Evolutionary conservation across 2,888 invertebrate genomes (phyloP).

Genomic region (Congeria kusceri): DNA sequence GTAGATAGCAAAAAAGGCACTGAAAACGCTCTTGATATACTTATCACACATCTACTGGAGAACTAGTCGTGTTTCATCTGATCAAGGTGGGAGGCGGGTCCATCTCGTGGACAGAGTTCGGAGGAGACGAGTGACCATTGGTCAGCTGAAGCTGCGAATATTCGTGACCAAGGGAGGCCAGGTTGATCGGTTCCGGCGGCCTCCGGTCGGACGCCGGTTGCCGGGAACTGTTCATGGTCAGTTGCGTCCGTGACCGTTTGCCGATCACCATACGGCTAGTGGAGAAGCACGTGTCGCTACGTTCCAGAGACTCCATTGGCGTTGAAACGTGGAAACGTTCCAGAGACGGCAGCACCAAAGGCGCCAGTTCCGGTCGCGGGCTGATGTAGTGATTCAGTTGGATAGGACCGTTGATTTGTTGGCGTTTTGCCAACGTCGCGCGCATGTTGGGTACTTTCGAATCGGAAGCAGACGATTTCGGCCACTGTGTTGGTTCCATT

Average conservation of each 20-base stretch:
- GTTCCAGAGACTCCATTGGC: conserved; percentile 54
- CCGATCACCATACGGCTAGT: conserved; percentile 63
- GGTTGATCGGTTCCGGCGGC: background rate
- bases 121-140: conserved; percentile 56
- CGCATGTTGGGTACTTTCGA: conserved; percentile 35
- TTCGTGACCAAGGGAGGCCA: conserved; percentile 29
- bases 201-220: background rate
- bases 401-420: conserved; percentile 69
- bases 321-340: conserved; percentile 20
- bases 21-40: no score
- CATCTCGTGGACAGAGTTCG: conserved; percentile 57
- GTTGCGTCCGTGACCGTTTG: conserved; percentile 58
- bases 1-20: no score
- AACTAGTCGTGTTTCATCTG: background rate
- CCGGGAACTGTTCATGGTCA: conserved; percentile 35
- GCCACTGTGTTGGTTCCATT: conserved; percentile 13
- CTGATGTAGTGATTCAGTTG: conserved; percentile 72
- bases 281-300: conserved; percentile 70
- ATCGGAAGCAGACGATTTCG: conserved; percentile 47
- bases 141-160: conserved; percentile 51
- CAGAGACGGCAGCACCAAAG: conserved; percentile 62
- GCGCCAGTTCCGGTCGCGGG: conserved; percentile 69
- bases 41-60: no score
- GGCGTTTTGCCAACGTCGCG: conserved; percentile 54
- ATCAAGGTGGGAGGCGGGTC: background rate